These are phyloP conservation scores for Ennomos erosarius DNA, from an alignment of 2,888 invertebrate genomes.

Conservation along the genomic window DNA sequence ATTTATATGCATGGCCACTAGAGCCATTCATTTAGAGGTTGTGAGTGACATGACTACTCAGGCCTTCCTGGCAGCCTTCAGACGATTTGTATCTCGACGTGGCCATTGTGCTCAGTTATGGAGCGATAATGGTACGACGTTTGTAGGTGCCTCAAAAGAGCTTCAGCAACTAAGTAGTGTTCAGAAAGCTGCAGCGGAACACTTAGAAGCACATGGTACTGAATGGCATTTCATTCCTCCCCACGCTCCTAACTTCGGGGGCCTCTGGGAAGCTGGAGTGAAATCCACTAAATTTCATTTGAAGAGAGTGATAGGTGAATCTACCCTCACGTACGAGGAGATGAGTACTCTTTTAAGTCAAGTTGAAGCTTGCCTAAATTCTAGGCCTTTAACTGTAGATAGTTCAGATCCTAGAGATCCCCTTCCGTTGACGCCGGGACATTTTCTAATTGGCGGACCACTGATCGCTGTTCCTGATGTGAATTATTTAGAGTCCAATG, in stretches of 20 bases:
- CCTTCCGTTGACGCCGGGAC: too few relatives aligned
- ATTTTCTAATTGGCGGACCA: too few relatives aligned
- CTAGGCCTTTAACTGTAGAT: slow-evolving; percentile 19
- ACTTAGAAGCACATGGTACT: slow-evolving; percentile 14
- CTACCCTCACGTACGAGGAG: slow-evolving; percentile 34
- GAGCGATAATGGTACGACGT: neutral
- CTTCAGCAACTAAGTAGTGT: too few relatives aligned
- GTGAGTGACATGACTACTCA: neutral
- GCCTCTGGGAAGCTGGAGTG: slow-evolving; percentile 3
- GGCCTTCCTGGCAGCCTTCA: neutral
- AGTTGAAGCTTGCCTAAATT: slow-evolving; percentile 37
- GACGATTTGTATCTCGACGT: neutral
- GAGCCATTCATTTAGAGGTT: neutral
- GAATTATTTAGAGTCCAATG: too few relatives aligned
- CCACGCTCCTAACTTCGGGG: slow-evolving; percentile 37
- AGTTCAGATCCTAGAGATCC: neutral
- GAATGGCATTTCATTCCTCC: slow-evolving; percentile 37
- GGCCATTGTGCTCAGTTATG: neutral
- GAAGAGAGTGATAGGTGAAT: slow-evolving; percentile 17
- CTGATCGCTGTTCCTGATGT: too few relatives aligned
- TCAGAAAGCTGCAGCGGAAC: neutral
- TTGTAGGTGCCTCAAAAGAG: neutral
- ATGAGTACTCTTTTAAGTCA: slow-evolving; percentile 31
- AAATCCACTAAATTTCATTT: slow-evolving; percentile 3
- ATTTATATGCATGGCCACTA: neutral